A percentile compares a stretch with the other conserved stretches of the same genome.
Conservation (phyloP, 1,140 invertebrate genomes). For the Saxidomus purpurata region DNA sequence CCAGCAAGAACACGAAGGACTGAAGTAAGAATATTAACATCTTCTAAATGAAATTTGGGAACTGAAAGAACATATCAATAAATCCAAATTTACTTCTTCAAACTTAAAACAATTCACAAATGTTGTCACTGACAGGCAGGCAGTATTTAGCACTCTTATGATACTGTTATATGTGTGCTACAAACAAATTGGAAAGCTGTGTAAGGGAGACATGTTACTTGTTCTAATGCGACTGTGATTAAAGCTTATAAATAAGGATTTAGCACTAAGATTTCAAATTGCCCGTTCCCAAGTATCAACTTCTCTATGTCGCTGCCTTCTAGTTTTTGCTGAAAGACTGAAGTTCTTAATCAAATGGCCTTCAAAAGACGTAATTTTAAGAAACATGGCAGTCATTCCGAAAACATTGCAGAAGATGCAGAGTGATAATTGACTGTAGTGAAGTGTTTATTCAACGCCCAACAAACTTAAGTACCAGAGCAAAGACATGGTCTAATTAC, state of each 20-base stretch:
- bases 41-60: constrained; percentile 25
- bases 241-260: not conserved
- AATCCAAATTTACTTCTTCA: constrained; percentile 9
- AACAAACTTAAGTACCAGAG: constrained; percentile 18
- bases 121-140: not conserved
- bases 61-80: not conserved
- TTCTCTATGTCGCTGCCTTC: not conserved
- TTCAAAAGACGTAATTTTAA: not conserved
- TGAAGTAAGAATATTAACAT: constrained; percentile 9
- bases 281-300: constrained; percentile 13
- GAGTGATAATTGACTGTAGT: constrained; percentile 51
- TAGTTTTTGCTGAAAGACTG: not conserved
- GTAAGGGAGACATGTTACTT: constrained; percentile 4
- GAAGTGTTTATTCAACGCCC: constrained; percentile 39
- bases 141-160: not conserved
- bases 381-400: constrained; percentile 36
- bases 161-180: not conserved
- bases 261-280: constrained; percentile 11
- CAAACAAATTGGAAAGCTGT: constrained; percentile 13
- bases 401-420: not conserved
- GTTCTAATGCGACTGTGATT: constrained; percentile 47
- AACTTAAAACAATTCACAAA: constrained; percentile 20
- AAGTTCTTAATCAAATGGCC: constrained; percentile 35
- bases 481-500: constrained; percentile 32
- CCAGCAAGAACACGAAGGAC: not conserved